A percentile compares a stretch with the other conserved stretches of the same genome.
Evolutionary conservation across 1,140 invertebrate species (phyloP).

Genomic region (Epicauta chinensis): DNA sequence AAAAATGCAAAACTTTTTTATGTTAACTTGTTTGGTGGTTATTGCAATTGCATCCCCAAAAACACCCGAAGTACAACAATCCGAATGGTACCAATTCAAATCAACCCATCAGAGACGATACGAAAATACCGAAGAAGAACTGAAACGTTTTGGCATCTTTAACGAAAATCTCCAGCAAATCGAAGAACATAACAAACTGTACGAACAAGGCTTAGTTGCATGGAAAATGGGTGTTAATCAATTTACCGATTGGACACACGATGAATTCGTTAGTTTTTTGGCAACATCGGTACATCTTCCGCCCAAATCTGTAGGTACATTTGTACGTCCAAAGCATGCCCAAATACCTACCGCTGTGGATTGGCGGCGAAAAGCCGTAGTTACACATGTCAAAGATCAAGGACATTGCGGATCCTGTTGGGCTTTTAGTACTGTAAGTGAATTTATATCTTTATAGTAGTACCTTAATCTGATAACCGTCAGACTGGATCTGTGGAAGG

Average conservation of each 20-base stretch:
- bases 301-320: too few species aligned
- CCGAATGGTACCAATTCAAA: constrained; percentile 4
- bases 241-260: constrained; percentile 2
- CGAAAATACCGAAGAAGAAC: not conserved
- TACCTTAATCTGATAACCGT: too few species aligned
- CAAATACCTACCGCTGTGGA: not conserved
- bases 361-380: not conserved
- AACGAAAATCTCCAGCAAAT: constrained; percentile 1
- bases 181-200: constrained; percentile 6
- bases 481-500: too few species aligned
- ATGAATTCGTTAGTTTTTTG: not conserved
- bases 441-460: not conserved
- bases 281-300: not conserved
- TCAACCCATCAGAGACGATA: not conserved
- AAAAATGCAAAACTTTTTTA: too few species aligned
- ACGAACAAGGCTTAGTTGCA: constrained; percentile 1
- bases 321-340: too few species aligned
- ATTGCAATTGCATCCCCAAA: not conserved
- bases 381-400: constrained; percentile 6
- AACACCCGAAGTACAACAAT: not conserved
- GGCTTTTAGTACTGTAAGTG: constrained; percentile 9
- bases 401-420: constrained; percentile 9
- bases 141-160: constrained; percentile 1
- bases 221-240: constrained; percentile 2
- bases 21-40: too few species aligned